These are phyloP conservation scores for Teinopalpus imperialis DNA, from an alignment of 2,888 invertebrate genomes.

Conservation along the genomic window DNA sequence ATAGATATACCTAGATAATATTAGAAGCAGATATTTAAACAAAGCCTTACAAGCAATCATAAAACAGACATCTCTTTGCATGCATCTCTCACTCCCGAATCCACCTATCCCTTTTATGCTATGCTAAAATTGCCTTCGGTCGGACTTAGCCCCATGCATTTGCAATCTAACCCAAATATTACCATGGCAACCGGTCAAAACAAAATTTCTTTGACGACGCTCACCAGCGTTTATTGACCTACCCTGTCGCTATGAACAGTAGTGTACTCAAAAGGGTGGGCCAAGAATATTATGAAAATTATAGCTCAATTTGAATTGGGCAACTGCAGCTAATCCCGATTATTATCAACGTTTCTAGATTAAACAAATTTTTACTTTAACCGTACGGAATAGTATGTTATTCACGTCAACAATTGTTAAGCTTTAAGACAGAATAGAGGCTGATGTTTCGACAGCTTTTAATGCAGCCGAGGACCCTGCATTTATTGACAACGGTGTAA, in stretches of 20 bases:
- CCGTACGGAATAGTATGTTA: background rate
- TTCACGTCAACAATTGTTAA: background rate
- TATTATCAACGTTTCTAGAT: slow-evolving; percentile 3
- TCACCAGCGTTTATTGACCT: slow-evolving; percentile 54
- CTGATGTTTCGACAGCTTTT: slow-evolving; percentile 9
- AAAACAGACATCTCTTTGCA: too few relatives aligned
- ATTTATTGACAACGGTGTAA: slow-evolving; percentile 17
- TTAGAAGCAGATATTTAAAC: too few relatives aligned
- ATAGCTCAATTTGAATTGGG: slow-evolving; percentile 22
- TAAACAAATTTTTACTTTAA: slow-evolving; percentile 10
- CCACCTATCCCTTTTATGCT: background rate
- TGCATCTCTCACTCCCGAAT: background rate
- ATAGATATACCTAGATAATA: too few relatives aligned
- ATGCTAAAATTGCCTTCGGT: background rate
- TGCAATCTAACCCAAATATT: slow-evolving; percentile 62
- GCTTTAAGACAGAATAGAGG: background rate
- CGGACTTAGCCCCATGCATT: slow-evolving; percentile 58
- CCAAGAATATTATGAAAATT: slow-evolving; percentile 3
- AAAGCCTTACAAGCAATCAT: too few relatives aligned
- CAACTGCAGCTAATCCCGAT: slow-evolving; percentile 17
- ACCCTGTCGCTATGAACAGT: slow-evolving; percentile 21
- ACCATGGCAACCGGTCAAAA: slow-evolving; percentile 69
- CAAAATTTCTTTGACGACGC: slow-evolving; percentile 48
- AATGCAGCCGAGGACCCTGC: slow-evolving; percentile 14
- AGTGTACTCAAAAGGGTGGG: background rate